phyloP scores from a whole-genome alignment of 37 sponge, comb jelly and placozoan genomes.

The Theonella swinhoei region DNA sequence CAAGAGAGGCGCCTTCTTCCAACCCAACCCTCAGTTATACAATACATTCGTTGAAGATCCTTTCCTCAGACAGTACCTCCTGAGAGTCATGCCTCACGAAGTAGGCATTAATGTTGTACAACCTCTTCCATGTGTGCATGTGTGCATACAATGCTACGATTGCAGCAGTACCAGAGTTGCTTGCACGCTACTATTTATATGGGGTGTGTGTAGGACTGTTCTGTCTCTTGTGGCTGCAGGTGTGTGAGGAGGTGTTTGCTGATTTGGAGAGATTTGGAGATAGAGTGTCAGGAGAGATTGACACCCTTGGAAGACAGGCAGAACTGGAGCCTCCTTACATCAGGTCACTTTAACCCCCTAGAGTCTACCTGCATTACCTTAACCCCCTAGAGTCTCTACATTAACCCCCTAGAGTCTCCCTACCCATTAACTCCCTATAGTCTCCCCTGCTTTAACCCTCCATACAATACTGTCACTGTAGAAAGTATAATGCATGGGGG shows the following conservation, averaged over 20 bases:
- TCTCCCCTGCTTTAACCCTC: too few relatives aligned
- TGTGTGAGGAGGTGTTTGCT: conserved; percentile 42
- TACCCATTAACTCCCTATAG: too few relatives aligned
- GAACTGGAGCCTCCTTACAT: conserved; percentile 80
- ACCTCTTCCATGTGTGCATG: not conserved
- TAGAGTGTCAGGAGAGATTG: conserved; percentile 68
- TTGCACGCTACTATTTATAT: not conserved
- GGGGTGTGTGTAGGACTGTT: too few relatives aligned
- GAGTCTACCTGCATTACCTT: too few relatives aligned
- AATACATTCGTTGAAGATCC: conserved; percentile 66
- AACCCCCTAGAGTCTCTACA: too few relatives aligned
- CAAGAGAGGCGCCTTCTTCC: conserved; percentile 61
- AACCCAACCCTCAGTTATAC: conserved; percentile 45
- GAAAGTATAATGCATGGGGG: conserved; percentile 85
- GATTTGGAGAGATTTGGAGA: conserved; percentile 80
- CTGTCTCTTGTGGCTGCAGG: conserved; percentile 20
- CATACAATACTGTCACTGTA: not conserved
- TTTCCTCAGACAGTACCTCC: conserved; percentile 50
- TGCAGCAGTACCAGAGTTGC: not conserved
- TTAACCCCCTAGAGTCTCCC: too few relatives aligned
- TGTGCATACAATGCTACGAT: not conserved
- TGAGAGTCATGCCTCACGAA: conserved; percentile 32
- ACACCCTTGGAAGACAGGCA: conserved; percentile 67
- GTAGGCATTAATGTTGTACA: too few relatives aligned
- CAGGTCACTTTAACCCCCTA: not conserved